Percentiles rank a stretch among this genome's conserved stretches.
These are phyloP conservation scores for Microtus ochrogaster DNA, from an alignment of 2,113 vertebrate species.

Conservation along the genomic window DNA sequence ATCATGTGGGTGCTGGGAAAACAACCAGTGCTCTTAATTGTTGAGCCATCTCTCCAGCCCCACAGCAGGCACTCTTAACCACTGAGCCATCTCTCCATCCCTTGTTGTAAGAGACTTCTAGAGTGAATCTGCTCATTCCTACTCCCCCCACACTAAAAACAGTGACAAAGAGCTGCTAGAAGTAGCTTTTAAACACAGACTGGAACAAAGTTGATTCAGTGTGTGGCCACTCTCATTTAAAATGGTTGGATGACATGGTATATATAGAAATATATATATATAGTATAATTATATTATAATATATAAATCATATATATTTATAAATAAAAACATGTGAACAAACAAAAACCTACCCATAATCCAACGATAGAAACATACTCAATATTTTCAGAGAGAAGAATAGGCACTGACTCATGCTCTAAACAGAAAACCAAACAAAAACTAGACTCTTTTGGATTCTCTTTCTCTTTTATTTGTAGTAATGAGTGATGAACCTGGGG, in stretches of 20 bases:
- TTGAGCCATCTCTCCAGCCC: no score
- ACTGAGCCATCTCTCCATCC: neutral
- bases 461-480: neutral
- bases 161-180: no score
- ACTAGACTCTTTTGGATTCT: neutral
- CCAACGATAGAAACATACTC: neutral
- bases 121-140: neutral
- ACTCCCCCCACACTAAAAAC: neutral
- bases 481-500: neutral
- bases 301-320: no score
- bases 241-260: neutral
- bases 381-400: neutral
- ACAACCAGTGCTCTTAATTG: no score
- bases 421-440: neutral
- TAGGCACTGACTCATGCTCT: neutral
- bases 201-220: neutral
- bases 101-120: neutral
- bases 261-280: neutral
- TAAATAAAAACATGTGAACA: neutral
- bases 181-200: constrained; percentile 10
- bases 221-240: constrained; percentile 40
- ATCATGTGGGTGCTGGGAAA: no score
- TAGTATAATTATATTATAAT: no score
- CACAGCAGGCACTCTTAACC: neutral
- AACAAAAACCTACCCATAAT: neutral